Conservation (phyloP, 2,797 vertebrate genomes). For the Pseudomugil gertrudae region DNA sequence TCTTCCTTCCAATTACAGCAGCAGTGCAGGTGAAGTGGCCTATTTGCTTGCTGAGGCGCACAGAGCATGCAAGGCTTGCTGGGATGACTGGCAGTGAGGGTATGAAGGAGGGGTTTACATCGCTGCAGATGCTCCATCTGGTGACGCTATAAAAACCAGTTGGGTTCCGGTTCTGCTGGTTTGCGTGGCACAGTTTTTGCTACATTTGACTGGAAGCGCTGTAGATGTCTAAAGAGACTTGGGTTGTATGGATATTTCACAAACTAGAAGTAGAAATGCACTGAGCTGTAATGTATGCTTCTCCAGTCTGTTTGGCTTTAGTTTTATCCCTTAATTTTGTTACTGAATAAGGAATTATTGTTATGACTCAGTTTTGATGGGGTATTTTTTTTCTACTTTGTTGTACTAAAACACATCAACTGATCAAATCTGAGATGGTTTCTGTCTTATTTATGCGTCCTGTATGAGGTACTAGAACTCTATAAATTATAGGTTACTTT, state of each 20-base stretch:
- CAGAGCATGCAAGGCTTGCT: constrained; percentile 37
- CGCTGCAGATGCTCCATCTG: constrained; percentile 32
- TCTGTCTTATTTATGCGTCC: background rate
- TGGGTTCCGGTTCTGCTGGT: constrained; percentile 15
- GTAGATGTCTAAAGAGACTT: constrained; percentile 24
- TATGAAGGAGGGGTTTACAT: constrained; percentile 19
- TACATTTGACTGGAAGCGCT: background rate
- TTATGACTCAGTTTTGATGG: background rate
- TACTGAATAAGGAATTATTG: constrained; percentile 7
- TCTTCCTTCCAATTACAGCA: constrained; percentile 65
- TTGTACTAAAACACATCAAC: constrained; percentile 14
- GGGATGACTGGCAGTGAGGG: constrained; percentile 36
- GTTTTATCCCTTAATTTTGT: background rate
- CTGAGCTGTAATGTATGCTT: background rate
- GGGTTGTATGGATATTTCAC: background rate
- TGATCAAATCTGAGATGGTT: too few relatives aligned
- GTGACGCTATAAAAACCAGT: constrained; percentile 4
- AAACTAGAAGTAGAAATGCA: background rate
- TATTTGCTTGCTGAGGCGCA: constrained; percentile 64
- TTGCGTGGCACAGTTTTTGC: constrained; percentile 6
- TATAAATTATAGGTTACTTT: background rate
- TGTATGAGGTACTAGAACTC: background rate
- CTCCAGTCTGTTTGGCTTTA: background rate
- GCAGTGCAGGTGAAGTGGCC: constrained; percentile 55
- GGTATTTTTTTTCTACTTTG: constrained; percentile 3